Base-by-base conservation (phyloP, 1,140 invertebrate genomes). In the Neotoxoptera formosana region DNA sequence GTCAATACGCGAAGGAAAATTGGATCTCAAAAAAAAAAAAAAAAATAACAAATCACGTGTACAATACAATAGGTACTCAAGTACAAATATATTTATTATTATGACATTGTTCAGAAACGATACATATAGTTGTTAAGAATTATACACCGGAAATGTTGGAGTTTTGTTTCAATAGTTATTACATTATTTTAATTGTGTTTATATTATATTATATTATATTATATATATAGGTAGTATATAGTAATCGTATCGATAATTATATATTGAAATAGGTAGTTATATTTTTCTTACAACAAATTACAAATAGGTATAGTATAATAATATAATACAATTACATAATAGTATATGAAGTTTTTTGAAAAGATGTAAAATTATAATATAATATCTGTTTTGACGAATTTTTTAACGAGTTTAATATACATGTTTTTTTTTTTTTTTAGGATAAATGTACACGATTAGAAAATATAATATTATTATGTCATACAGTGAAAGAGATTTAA, bases 71-170 rank as follows among this genome's bases (percentile, higher is more conserved):
- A 76, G 60, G 14, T 76, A 76, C 48, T 76, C 90, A 81, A 91
- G 67, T 91, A 91, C 67, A 91, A 76, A 91, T 91, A 91, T 91
- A 91, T 76, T 76, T 91, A 91, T 90, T 90, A 90, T 91, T 91
- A 91, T 91, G 90, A 91, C 67, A 91, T 91, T 91, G 90, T 81
- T 91, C 60, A 81, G 90, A 91, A 36, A 76, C 21, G 67, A 34
- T 48, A 91, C 45, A 81, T 25, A 48, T 25, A 48, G 30, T 81
- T 76, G 36, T 91, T 76, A 67, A 76, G 56, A 91, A 81, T 81
- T 47, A 91, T 91, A 81, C 53, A 90, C 23, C 45, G 90, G 67
- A 91, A 81, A 91, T 91, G 90, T 81, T 91, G 90, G 90, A 91
- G 81, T 47, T 34, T 11, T 30, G 9, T 41, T 81, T 45, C 3